Base-by-base conservation (phyloP, 2,888 invertebrate species). In the Lasiommata megera region DNA sequence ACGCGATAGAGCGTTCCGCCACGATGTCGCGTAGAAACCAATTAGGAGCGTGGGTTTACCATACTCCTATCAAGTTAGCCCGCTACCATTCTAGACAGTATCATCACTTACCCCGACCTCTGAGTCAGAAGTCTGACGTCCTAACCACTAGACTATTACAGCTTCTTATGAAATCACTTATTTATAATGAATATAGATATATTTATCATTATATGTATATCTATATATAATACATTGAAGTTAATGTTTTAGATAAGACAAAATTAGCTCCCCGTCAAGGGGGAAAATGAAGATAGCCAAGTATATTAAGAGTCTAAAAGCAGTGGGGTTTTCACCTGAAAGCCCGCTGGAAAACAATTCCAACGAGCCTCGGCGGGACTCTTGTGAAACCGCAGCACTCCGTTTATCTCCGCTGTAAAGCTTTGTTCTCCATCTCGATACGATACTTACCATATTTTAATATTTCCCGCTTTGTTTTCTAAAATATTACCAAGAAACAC, bases 281-380 rank as follows among this genome's bases (percentile, higher is more conserved):
- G 78, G 79, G 80, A 83, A 79, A 82, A 81, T 79, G 73, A 68
- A 82, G 88, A 88, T 87, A 87, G 82, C 76, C 73, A 77, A 82
- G 85, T 84, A 77, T 87, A 86, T 86, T 80, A 73, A 68, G 78
- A 77, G 79, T 67, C 67, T 62, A 67, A 78, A 83, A 87, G 82
- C 78, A 82, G 82, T 68, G 72, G n/a, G 73, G 79, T 77, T 79
- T 72, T 69, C 69, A 72, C 74, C 74, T 66, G 74, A 79, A 81
- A 76, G 71, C 74, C 73, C 75, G 62, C 72, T 76, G 72, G 72
- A 74, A 78, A 79, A 70, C 74, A 54, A 56, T 52, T 50, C 50
- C 18, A 59, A 85, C 78, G 81, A 74, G 69, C 67, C 65, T 58
- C 69, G 63, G 68, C 72, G 76, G 74, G 77, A 72, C 80, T 76